These are phyloP conservation scores for Cyprinodon variegatus DNA, from an alignment of 2,113 vertebrate genomes.

Conservation along the genomic window DNA sequence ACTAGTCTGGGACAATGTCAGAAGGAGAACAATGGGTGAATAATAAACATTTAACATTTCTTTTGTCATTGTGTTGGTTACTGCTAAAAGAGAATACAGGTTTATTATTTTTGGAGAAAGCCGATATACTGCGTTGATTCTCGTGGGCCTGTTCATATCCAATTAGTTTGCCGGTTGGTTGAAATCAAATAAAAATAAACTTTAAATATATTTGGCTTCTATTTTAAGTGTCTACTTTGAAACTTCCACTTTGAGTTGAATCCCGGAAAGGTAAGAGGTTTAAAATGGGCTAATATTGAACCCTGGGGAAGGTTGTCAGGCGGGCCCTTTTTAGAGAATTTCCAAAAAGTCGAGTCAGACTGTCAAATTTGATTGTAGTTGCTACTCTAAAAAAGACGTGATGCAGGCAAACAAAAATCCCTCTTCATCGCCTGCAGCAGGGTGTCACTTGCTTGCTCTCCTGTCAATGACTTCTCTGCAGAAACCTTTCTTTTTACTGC, in stretches of 20 bases:
- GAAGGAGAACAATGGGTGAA: too few species aligned
- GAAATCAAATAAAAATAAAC: background rate
- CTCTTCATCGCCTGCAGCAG: constrained; percentile 4
- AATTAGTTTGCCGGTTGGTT: background rate
- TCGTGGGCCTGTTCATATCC: background rate
- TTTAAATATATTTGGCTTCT: background rate
- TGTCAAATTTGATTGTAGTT: constrained; percentile 4
- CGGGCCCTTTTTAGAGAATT: constrained; percentile 32
- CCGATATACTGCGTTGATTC: background rate
- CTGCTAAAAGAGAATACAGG: background rate
- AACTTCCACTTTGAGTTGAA: background rate
- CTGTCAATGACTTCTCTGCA: constrained; percentile 42
- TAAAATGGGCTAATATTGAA: background rate
- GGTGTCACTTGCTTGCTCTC: constrained; percentile 39
- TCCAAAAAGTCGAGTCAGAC: constrained; percentile 20
- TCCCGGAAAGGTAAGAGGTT: background rate
- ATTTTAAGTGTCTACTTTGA: background rate
- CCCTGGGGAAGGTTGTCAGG: constrained; percentile 14
- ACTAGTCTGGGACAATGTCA: too few species aligned
- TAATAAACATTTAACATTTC: too few species aligned
- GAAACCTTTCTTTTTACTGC: constrained; percentile 57
- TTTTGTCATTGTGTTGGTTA: too few species aligned
- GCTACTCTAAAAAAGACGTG: constrained; percentile 7
- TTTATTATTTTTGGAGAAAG: background rate
- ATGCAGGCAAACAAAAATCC: constrained; percentile 46